phyloP scores from a whole-genome alignment of 2,888 invertebrate species.

The Malthinus flaveolus region DNA sequence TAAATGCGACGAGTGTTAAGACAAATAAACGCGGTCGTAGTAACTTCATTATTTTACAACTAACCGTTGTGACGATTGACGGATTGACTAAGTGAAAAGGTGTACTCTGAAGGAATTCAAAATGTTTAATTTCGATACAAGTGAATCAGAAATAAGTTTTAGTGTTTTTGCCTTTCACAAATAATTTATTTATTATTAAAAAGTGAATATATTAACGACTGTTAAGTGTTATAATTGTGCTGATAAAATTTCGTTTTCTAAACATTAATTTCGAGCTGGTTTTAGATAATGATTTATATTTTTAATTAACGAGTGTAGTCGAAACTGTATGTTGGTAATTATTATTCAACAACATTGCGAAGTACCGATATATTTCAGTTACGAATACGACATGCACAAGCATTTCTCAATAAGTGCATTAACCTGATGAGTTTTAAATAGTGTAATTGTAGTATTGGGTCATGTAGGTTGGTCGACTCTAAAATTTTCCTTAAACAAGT shows the following conservation, averaged over 20 bases:
- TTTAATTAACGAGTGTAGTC: neutral
- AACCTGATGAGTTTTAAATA: neutral
- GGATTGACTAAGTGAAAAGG: neutral
- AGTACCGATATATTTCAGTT: conserved; percentile 11
- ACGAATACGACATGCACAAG: neutral
- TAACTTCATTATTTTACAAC: neutral
- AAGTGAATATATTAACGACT: no score
- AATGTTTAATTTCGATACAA: neutral
- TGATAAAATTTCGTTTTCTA: no score
- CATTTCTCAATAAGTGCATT: conserved; percentile 9
- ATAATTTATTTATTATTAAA: neutral
- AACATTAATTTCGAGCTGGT: no score
- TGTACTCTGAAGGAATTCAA: neutral
- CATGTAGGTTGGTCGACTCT: no score
- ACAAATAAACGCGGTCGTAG: neutral
- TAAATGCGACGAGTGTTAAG: neutral
- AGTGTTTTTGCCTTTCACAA: neutral
- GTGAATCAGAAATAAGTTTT: neutral
- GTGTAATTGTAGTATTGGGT: no score
- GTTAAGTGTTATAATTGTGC: no score
- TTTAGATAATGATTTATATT: neutral
- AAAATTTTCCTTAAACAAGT: no score
- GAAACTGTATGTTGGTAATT: neutral
- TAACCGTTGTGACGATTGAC: neutral
- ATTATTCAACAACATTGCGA: conserved; percentile 4